A percentile compares a stretch with the other conserved stretches of the same genome.
phyloP scores from a whole-genome alignment of 2,888 invertebrate species.

The Dryobotodes eremita region DNA sequence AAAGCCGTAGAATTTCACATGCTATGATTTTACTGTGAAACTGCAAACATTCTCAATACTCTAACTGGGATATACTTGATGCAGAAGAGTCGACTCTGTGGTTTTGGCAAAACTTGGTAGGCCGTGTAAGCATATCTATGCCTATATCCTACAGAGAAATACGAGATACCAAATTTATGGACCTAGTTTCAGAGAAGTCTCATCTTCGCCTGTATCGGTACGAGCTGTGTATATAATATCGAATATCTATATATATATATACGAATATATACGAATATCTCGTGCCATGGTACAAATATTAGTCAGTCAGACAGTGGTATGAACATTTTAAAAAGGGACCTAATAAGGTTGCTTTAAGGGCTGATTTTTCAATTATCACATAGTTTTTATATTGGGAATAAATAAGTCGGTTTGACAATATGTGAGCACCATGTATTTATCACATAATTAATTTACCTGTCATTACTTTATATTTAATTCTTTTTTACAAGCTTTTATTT shows the following conservation, averaged over 20 bases:
- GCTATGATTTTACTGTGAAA: neutral
- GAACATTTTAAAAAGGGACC: no score
- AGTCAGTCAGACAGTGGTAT: neutral
- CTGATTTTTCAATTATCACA: no score
- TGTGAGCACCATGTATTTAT: no score
- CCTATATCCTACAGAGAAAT: neutral
- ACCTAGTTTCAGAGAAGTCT: neutral
- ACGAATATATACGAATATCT: neutral
- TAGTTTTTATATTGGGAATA: no score
- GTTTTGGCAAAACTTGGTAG: neutral
- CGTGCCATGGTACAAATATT: neutral
- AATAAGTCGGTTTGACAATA: no score
- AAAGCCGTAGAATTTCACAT: neutral
- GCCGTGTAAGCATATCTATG: neutral
- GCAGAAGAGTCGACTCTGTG: neutral
- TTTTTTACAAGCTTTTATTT: no score
- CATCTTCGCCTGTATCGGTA: neutral
- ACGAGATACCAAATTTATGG: neutral
- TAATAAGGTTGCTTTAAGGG: no score
- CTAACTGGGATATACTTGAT: neutral
- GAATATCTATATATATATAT: no score
- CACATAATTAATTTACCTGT: no score
- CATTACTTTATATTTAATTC: no score
- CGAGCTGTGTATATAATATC: no score
- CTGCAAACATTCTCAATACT: neutral